Evolutionary conservation across 2,888 invertebrate genomes (phyloP).

Genomic region (Odontocerum albicorne): DNA sequence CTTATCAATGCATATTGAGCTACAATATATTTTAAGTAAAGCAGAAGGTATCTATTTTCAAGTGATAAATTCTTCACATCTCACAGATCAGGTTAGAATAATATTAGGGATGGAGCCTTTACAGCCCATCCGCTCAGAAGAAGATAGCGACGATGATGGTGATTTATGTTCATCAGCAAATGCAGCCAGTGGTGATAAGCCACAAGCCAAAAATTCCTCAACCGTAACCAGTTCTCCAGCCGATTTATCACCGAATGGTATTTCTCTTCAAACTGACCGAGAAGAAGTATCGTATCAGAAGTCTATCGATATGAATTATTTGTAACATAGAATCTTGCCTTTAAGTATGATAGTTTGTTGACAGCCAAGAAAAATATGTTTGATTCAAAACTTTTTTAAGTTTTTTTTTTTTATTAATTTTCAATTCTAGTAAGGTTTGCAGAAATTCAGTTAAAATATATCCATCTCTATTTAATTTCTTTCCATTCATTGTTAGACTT

Average conservation of each 20-base stretch:
- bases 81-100: slow-evolving; percentile 70
- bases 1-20: slow-evolving; percentile 81
- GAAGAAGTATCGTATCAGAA: slow-evolving; percentile 63
- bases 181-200: slow-evolving; percentile 13
- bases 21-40: slow-evolving; percentile 77
- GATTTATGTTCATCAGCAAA: not conserved
- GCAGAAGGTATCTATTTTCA: slow-evolving; percentile 95
- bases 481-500: no score
- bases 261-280: slow-evolving; percentile 46
- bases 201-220: slow-evolving; percentile 41
- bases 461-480: no score
- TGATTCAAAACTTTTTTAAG: no score
- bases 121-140: not conserved
- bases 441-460: no score
- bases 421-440: no score
- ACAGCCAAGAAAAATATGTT: no score
- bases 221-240: slow-evolving; percentile 17
- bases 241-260: slow-evolving; percentile 34
- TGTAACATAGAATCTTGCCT: slow-evolving; percentile 39
- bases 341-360: no score
- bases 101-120: slow-evolving; percentile 67
- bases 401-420: no score
- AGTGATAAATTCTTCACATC: slow-evolving; percentile 68
- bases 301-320: slow-evolving; percentile 59
- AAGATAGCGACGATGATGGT: slow-evolving; percentile 13